Conservation (phyloP, 2,888 invertebrate genomes). For the Arctia plantaginis region DNA sequence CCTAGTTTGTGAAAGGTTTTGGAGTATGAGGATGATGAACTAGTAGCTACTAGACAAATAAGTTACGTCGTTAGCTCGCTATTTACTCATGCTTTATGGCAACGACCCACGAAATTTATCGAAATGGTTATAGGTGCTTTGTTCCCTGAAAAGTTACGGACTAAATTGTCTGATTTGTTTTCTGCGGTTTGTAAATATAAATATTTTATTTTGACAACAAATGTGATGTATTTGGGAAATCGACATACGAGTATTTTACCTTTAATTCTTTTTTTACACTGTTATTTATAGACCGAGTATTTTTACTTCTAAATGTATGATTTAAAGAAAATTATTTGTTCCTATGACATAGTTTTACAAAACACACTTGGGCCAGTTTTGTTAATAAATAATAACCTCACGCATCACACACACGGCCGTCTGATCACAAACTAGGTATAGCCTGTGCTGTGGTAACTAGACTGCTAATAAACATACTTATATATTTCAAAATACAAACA, state of each 20-base stretch:
- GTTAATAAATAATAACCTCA: neutral
- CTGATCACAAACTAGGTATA: too few species aligned
- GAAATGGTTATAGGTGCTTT: slow-evolving; percentile 50
- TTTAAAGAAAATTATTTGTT: neutral
- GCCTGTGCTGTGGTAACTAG: too few species aligned
- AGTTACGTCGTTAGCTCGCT: neutral
- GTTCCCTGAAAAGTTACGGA: slow-evolving; percentile 51
- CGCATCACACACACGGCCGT: too few species aligned
- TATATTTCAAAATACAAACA: too few species aligned
- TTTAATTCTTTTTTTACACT: slow-evolving; percentile 1
- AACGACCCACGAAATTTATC: slow-evolving; percentile 44
- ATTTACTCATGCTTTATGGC: slow-evolving; percentile 8
- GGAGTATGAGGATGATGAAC: too few species aligned
- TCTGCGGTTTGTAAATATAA: slow-evolving; percentile 35
- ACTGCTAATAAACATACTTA: too few species aligned
- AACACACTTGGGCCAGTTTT: neutral
- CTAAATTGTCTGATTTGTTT: slow-evolving; percentile 54
- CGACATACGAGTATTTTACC: slow-evolving; percentile 20
- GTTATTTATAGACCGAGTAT: neutral
- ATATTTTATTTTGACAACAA: slow-evolving; percentile 38
- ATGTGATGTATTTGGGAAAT: slow-evolving; percentile 25
- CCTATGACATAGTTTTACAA: neutral
- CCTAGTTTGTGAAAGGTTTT: too few species aligned
- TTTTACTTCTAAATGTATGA: neutral
- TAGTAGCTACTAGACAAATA: neutral